Percentiles rank a stretch among this genome's conserved stretches.
Conservation (phyloP, 2,888 invertebrate genomes). For the Leptinotarsa haldemani region DNA sequence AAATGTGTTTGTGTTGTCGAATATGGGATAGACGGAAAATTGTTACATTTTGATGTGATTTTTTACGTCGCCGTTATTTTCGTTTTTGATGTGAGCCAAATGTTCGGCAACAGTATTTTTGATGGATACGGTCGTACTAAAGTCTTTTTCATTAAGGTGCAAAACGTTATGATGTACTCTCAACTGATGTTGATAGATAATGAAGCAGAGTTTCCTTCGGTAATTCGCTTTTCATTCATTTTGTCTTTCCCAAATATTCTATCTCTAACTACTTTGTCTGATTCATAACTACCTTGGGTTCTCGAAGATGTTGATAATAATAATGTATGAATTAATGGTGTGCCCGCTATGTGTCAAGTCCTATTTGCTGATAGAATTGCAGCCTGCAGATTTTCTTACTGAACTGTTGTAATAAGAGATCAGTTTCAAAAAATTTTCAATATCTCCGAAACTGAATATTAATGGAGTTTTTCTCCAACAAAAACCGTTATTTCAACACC, state of each 20-base stretch:
- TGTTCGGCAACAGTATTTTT: slow-evolving; percentile 12
- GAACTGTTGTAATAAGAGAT: too few relatives aligned
- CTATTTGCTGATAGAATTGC: too few relatives aligned
- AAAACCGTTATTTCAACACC: too few relatives aligned
- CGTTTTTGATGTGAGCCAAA: slow-evolving; percentile 25
- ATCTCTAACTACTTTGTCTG: background rate
- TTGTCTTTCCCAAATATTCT: background rate
- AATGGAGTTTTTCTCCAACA: too few relatives aligned
- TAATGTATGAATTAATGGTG: too few relatives aligned
- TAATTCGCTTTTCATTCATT: background rate
- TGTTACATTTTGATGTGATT: slow-evolving; percentile 36
- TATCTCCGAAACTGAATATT: too few relatives aligned
- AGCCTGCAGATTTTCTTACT: too few relatives aligned
- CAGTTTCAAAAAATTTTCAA: too few relatives aligned
- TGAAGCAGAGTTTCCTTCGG: background rate
- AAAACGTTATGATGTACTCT: slow-evolving; percentile 14
- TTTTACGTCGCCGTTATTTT: slow-evolving; percentile 31
- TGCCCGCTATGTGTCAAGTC: too few relatives aligned
- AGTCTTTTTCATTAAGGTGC: slow-evolving; percentile 24
- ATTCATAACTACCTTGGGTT: too few relatives aligned
- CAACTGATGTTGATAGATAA: slow-evolving; percentile 3
- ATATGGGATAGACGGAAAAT: slow-evolving; percentile 25
- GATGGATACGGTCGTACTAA: slow-evolving; percentile 24
- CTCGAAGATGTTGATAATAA: too few relatives aligned
- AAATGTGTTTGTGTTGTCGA: slow-evolving; percentile 30